Evolutionary conservation across 92 coral and sea anemone species (phyloP), one percentile per base, ranked within the genome.

Genomic region (Siderastrea radians): DNA sequence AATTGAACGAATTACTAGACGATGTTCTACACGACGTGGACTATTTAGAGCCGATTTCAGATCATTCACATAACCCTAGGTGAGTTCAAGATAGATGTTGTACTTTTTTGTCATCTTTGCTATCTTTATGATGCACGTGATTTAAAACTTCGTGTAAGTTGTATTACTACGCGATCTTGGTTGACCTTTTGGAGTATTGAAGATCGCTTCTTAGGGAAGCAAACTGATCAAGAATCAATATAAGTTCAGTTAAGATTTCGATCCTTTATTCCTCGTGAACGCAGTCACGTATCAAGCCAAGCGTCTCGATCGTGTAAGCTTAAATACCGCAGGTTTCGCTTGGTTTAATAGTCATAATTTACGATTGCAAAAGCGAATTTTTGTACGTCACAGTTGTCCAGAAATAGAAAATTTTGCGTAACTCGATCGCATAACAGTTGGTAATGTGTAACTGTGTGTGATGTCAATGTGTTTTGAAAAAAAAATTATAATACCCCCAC

Each of bases 1-100:
- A 95, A 10, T 64, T 95, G 51, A 88, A 77, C 68, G 98, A 90
- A 7, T 77, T 95, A 51, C 77, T 95, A 26, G 98, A 95, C 14
- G 98, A 90, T 72, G 96, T 93, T 8, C 64, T 91, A 13, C 88
- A 84, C 68, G 96, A 90, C 68, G 74, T 88, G 50, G 98, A 88
- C 3, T 45, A 74, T 47, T 77, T 93, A 15, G 93, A 85, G 48
- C 72, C 87, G 2, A 50, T 43, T 8, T 51, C 63, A 51, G 81
- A 87, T 80, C 84, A 75, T 12, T 66, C 50, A n/a, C 49, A 16
- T 66, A 9, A 61, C 64, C 62, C 75, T 15, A 50, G 87, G 93
- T 90, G 43, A 13, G 91, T 82, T 47, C 38, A 26, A 26, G 38
- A n/a, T n/a, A n/a, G n/a, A n/a, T n/a, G n/a, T n/a, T n/a, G n/a